phyloP scores from a whole-genome alignment of 2,888 invertebrate species.

The Drosophila falleni region DNA sequence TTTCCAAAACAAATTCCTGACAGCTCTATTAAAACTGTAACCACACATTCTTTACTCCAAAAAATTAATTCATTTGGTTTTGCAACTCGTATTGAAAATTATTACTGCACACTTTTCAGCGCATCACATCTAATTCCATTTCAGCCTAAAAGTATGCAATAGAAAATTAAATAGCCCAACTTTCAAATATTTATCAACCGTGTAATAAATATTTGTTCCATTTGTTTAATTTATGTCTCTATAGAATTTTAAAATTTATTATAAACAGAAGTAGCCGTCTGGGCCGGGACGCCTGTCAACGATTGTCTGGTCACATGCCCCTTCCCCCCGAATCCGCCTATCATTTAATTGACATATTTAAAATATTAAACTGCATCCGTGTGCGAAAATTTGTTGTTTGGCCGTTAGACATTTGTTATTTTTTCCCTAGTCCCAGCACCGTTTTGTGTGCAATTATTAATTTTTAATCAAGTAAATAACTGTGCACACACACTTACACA shows the following conservation, averaged over 20 bases:
- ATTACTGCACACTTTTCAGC: slow-evolving; percentile 6
- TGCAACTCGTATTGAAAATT: slow-evolving; percentile 13
- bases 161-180: slow-evolving; percentile 3
- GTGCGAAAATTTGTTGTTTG: slow-evolving; percentile 54
- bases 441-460: slow-evolving; percentile 71
- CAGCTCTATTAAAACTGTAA: background rate
- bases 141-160: slow-evolving; percentile 2
- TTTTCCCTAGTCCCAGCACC: slow-evolving; percentile 11
- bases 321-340: background rate
- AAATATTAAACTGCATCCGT: slow-evolving; percentile 80
- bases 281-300: slow-evolving; percentile 62
- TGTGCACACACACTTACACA: slow-evolving; percentile 34
- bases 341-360: slow-evolving; percentile 79
- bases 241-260: slow-evolving; percentile 69
- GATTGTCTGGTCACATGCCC: slow-evolving; percentile 50
- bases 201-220: slow-evolving; percentile 61
- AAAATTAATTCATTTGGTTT: slow-evolving; percentile 5
- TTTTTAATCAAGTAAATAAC: slow-evolving; percentile 78
- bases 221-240: slow-evolving; percentile 69
- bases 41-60: background rate
- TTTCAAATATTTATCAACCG: slow-evolving; percentile 58
- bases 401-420: slow-evolving; percentile 52
- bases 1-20: background rate
- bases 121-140: slow-evolving; percentile 30
- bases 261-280: slow-evolving; percentile 67